Evolutionary conservation across 1,140 invertebrate species (phyloP).

Genomic region (Anastrepha obliqua): DNA sequence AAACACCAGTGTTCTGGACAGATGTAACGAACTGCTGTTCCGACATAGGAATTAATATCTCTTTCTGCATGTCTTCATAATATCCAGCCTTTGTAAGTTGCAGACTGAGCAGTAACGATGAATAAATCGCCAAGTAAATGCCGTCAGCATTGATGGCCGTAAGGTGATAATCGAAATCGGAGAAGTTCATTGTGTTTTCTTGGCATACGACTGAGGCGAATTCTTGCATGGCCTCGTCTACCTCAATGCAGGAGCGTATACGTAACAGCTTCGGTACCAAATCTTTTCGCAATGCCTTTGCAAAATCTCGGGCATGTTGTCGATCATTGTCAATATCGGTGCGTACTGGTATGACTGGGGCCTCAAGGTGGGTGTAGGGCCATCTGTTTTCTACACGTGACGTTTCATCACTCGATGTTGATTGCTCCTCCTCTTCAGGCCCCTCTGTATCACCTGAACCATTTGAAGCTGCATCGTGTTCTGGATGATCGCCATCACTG

Average conservation of each 20-base stretch:
- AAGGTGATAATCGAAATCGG: conserved; percentile 77
- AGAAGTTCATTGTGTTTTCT: conserved; percentile 79
- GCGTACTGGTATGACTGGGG: conserved; percentile 69
- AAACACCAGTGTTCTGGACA: conserved; percentile 90
- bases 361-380: conserved; percentile 72
- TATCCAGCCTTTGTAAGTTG: conserved; percentile 86
- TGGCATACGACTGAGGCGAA: conserved; percentile 94
- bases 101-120: conserved; percentile 87
- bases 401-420: conserved; percentile 71
- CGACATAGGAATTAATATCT: conserved; percentile 77
- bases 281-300: conserved; percentile 76
- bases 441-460: conserved; percentile 85
- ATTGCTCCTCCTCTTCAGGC: conserved; percentile 77
- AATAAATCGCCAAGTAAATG: conserved; percentile 92
- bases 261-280: conserved; percentile 81
- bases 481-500: conserved; percentile 77
- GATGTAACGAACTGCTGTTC: conserved; percentile 92
- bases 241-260: conserved; percentile 76
- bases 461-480: conserved; percentile 75
- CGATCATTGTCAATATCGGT: conserved; percentile 72
- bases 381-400: conserved; percentile 71
- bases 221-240: conserved; percentile 92
- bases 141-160: conserved; percentile 96
- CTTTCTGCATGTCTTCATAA: conserved; percentile 80
- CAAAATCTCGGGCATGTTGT: conserved; percentile 72